Conservation (phyloP, 2,113 vertebrate genomes). For the Megalops atlanticus region DNA sequence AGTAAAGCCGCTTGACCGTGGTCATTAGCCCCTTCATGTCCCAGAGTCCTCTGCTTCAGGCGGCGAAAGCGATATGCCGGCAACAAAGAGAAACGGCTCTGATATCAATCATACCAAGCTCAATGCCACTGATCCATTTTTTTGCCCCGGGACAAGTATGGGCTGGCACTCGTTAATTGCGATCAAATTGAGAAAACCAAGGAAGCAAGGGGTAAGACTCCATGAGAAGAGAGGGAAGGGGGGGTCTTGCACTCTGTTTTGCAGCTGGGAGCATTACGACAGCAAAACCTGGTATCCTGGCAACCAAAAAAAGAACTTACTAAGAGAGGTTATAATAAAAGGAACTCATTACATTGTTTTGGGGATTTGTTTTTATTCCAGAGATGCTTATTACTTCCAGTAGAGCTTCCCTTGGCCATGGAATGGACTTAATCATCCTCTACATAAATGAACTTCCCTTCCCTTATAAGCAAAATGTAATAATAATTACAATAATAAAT, state of each 20-base stretch:
- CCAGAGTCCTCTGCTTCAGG: slow-evolving; percentile 5
- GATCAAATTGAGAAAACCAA: background rate
- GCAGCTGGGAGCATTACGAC: background rate
- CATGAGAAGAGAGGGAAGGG: background rate
- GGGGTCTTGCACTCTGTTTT: background rate
- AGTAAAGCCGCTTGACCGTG: background rate
- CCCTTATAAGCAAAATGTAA: slow-evolving; percentile 24
- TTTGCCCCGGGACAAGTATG: background rate
- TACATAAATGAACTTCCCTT: slow-evolving; percentile 28
- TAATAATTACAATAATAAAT: background rate
- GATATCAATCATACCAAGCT: background rate
- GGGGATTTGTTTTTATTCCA: background rate
- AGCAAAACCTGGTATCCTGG: slow-evolving; percentile 28
- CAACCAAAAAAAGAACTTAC: slow-evolving; percentile 2
- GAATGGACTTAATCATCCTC: slow-evolving; percentile 26
- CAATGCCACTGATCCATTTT: background rate
- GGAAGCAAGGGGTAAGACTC: background rate
- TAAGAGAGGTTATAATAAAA: background rate
- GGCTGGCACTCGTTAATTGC: background rate
- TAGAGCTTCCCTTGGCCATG: background rate
- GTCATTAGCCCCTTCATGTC: background rate
- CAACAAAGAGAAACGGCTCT: background rate
- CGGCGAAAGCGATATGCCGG: background rate
- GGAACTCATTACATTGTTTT: slow-evolving; percentile 13
- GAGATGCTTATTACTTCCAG: background rate